Conservation (phyloP, 2,797 vertebrate species). For the Helostoma temminkii region DNA sequence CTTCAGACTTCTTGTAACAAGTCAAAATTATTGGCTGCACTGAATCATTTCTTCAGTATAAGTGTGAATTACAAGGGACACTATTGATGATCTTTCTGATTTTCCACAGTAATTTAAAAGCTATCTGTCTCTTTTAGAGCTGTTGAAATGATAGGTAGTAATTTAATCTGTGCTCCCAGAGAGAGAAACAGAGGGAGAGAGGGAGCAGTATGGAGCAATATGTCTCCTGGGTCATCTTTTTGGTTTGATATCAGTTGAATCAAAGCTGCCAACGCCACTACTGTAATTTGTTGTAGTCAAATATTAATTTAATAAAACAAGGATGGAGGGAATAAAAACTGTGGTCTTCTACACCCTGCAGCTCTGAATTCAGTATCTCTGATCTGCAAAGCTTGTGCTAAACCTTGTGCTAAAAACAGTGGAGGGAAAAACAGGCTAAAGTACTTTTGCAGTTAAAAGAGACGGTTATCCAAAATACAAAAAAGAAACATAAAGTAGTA, state of each 20-base stretch:
- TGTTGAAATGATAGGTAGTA: slow-evolving; percentile 52
- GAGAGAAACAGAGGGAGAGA: slow-evolving; percentile 12
- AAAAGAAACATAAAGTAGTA: not conserved
- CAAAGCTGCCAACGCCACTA: slow-evolving; percentile 31
- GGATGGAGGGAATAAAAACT: slow-evolving; percentile 5
- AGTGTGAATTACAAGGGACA: slow-evolving; percentile 58
- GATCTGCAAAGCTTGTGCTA: slow-evolving; percentile 16
- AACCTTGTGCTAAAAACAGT: not conserved
- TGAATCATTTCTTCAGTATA: slow-evolving; percentile 62
- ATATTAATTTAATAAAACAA: slow-evolving; percentile 35
- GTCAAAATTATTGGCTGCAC: slow-evolving; percentile 59
- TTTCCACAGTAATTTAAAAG: slow-evolving; percentile 69
- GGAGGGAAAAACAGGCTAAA: slow-evolving; percentile 1
- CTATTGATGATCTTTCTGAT: slow-evolving; percentile 65
- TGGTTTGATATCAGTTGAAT: slow-evolving; percentile 35
- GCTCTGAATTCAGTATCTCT: not conserved
- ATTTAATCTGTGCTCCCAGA: slow-evolving; percentile 62
- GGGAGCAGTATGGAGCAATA: slow-evolving; percentile 1
- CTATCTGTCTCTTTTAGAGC: slow-evolving; percentile 62
- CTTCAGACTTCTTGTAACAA: slow-evolving; percentile 47
- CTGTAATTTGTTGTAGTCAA: slow-evolving; percentile 42
- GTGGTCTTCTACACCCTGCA: slow-evolving; percentile 21
- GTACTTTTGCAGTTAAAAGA: not conserved
- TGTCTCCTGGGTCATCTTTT: slow-evolving; percentile 43
- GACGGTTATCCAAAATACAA: not conserved